Evolutionary conservation across 2,113 vertebrate genomes (phyloP), one percentile per base, ranked within the genome.

Genomic region (Clarias macrocephalus): DNA sequence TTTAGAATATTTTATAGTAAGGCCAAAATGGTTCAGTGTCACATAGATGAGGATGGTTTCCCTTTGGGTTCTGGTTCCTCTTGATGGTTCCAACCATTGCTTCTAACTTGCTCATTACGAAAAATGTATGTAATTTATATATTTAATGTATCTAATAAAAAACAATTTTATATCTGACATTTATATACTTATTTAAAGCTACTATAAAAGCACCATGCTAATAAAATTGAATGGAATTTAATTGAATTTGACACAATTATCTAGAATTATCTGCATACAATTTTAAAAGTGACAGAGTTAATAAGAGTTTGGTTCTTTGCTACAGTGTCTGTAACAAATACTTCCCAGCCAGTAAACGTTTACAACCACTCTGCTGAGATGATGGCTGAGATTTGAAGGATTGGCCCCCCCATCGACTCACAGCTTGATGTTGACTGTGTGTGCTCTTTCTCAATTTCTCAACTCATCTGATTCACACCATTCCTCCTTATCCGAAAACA

Each of bases 341-440:
- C 90, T 91, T 93, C 93, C 92, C 93, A 90, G 91, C 90, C 91
- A 93, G 92, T 95, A 94, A 95, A 95, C 89, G 90, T 95, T 95
- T 95, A 94, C 92, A 92, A 88, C 91, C 88, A 91, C 15, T 33
- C 68, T 91, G 89, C 90, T 90, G 92, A 94, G 93, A 94, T 94
- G 93, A 91, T 89, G 91, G 91, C 91, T 87, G 28, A 93, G 92
- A 94, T 93, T 94, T 92, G 91, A 93, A 88, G 92, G 91, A 93
- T 92, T 91, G 91, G 82, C 88, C 91, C 92, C 73, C 93, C 93
- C 87, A 91, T 91, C 91, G 92, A 89, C 92, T 94, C 93, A 94
- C 94, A 94, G 94, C 92, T 91, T 93, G 92, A 90, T 86, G 88
- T 85, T 88, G 92, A 93, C 93, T 90, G 91, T 93, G 91, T 93